Evolutionary conservation across 2,113 vertebrate species (phyloP).

Genomic region (Callochromis pleurospilus): DNA sequence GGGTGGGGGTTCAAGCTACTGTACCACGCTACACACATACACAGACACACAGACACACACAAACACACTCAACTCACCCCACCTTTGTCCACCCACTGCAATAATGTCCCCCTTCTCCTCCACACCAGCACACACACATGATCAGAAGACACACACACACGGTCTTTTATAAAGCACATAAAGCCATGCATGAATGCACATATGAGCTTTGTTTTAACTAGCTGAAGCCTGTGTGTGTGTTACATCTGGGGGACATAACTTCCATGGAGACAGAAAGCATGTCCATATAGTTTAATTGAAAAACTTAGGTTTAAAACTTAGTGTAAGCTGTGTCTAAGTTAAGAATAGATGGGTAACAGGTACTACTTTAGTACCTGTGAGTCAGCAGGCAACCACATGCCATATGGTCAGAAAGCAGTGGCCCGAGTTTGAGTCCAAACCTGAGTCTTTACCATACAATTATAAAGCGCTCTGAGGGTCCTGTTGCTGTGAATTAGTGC

Average conservation of each 20-base stretch:
- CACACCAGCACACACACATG: conserved; percentile 5
- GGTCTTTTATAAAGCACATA: neutral
- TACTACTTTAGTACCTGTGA: neutral
- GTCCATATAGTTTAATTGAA: neutral
- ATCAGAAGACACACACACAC: neutral
- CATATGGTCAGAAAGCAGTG: neutral
- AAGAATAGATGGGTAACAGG: neutral
- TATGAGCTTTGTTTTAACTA: conserved; percentile 2
- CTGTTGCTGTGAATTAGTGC: neutral
- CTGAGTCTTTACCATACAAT: neutral
- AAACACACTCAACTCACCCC: neutral
- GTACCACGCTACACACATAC: neutral
- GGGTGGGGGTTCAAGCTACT: conserved; percentile 16
- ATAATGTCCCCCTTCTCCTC: neutral
- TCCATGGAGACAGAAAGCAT: neutral
- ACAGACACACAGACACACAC: neutral
- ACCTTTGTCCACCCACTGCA: neutral
- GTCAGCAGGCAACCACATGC: neutral
- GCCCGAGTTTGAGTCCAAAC: neutral
- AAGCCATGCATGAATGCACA: conserved; percentile 21
- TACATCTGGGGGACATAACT: neutral
- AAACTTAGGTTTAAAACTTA: neutral
- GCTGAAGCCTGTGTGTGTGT: neutral
- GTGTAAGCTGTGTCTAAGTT: neutral
- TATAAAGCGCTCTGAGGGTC: neutral